Conservation (phyloP, 2,888 invertebrate species). For the Drosophila macrospina region DNA sequence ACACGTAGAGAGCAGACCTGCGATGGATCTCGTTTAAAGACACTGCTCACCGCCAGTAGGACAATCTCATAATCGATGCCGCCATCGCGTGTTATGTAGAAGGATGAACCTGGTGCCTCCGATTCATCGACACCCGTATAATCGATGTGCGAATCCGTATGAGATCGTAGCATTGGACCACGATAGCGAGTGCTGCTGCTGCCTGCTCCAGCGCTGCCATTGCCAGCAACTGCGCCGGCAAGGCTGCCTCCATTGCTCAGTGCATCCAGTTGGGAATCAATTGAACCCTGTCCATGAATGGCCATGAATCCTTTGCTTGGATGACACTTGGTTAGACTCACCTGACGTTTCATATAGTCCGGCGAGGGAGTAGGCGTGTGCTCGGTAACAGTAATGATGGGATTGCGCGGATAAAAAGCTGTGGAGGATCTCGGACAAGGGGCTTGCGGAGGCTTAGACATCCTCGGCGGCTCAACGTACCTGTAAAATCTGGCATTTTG, state of each 20-base stretch:
- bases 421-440: conserved; percentile 81
- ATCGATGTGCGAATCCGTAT: conserved; percentile 96
- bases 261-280: conserved; percentile 93
- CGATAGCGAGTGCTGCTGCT: conserved; percentile 82
- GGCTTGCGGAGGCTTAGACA: conserved; percentile 82
- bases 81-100: conserved; percentile 97
- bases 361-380: conserved; percentile 97
- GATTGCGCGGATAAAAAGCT: conserved; percentile 90
- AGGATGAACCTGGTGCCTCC: conserved; percentile 94
- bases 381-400: conserved; percentile 98
- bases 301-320: neutral
- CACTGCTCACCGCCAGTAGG: conserved; percentile 93
- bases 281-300: conserved; percentile 88
- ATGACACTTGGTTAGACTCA: conserved; percentile 75
- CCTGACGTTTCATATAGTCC: conserved; percentile 93
- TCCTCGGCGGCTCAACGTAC: conserved; percentile 84
- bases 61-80: conserved; percentile 96
- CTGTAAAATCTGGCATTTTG: conserved; percentile 85
- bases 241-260: conserved; percentile 83
- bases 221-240: conserved; percentile 70
- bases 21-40: conserved; percentile 93
- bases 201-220: conserved; percentile 73
- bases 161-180: conserved; percentile 91
- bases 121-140: conserved; percentile 94
- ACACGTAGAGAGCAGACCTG: conserved; percentile 93